Evolutionary conservation across 2,888 invertebrate species (phyloP).

Genomic region (Cataglyphis albicans): DNA sequence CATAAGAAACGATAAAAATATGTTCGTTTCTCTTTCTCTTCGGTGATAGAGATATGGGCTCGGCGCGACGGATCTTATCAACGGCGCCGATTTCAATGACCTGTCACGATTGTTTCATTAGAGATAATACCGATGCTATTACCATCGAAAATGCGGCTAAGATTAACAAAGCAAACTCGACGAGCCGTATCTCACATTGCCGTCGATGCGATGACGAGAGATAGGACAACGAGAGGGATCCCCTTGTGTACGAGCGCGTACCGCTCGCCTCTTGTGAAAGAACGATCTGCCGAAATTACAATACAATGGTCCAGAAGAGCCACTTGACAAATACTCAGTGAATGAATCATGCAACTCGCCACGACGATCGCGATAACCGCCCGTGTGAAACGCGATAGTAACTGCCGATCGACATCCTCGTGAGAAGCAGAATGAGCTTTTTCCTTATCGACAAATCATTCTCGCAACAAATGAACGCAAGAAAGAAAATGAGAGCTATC

Average conservation of each 20-base stretch:
- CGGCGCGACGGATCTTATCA: slow-evolving; percentile 18
- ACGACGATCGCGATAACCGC: slow-evolving; percentile 61
- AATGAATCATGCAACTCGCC: slow-evolving; percentile 77
- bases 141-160: slow-evolving; percentile 66
- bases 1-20: not conserved
- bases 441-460: not conserved
- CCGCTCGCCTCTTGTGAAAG: slow-evolving; percentile 76
- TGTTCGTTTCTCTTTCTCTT: not conserved
- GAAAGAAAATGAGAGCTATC: not conserved
- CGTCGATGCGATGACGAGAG: slow-evolving; percentile 59
- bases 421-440: not conserved
- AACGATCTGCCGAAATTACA: slow-evolving; percentile 80
- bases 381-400: slow-evolving; percentile 72
- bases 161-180: slow-evolving; percentile 67
- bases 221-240: slow-evolving; percentile 17
- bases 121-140: slow-evolving; percentile 67
- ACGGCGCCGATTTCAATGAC: slow-evolving; percentile 37
- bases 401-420: not conserved
- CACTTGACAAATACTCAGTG: slow-evolving; percentile 79
- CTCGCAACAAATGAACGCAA: not conserved
- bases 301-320: slow-evolving; percentile 80
- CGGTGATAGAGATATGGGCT: not conserved
- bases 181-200: slow-evolving; percentile 57
- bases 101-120: slow-evolving; percentile 64
- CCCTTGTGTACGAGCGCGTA: slow-evolving; percentile 55